phyloP scores from a whole-genome alignment of 2,113 vertebrate genomes.

The Hydrochoerus hydrochaeris region DNA sequence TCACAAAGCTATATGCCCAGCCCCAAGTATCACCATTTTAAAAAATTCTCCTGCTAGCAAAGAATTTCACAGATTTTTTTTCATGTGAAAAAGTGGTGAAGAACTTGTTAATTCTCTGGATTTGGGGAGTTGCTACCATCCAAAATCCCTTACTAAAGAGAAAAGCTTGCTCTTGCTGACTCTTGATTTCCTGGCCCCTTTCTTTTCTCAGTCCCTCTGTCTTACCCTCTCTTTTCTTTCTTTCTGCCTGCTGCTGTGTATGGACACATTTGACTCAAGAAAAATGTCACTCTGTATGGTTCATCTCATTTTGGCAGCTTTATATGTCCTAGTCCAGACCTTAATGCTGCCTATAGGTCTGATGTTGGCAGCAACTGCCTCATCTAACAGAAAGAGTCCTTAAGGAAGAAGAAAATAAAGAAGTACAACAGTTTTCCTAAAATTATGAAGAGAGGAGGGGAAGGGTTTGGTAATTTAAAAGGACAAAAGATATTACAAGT shows the following conservation, averaged over 20 bases:
- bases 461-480: background rate
- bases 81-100: background rate
- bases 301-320: background rate
- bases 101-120: constrained; percentile 32
- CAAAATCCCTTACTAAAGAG: background rate
- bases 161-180: background rate
- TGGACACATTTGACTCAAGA: background rate
- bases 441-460: background rate
- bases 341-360: background rate
- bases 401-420: background rate
- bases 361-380: background rate
- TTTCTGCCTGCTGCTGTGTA: background rate
- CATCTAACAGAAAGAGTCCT: background rate
- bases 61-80: constrained; percentile 24
- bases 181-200: background rate
- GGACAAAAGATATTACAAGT: background rate
- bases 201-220: background rate
- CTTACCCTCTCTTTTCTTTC: background rate
- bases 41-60: background rate
- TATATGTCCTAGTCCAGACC: background rate
- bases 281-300: background rate
- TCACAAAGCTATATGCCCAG: background rate
- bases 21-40: background rate
- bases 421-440: background rate
- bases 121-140: background rate